These are phyloP conservation scores for Protodeltote pygarga DNA, from an alignment of 2,888 invertebrate genomes.

Conservation along the genomic window DNA sequence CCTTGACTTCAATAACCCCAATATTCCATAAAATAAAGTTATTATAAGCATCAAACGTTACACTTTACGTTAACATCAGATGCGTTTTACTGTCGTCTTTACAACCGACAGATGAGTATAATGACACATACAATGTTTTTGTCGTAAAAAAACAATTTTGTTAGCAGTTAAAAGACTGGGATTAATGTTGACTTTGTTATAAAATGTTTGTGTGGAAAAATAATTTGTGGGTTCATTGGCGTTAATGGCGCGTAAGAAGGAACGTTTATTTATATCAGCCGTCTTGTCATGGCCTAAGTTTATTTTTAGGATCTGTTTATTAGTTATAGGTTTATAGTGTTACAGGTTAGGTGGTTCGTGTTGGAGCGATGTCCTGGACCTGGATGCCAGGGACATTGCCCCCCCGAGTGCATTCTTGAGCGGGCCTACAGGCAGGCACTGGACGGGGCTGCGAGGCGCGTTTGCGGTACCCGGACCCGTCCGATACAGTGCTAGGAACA, in stretches of 20 bases:
- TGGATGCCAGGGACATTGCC: no score
- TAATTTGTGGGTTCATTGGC: slow-evolving; percentile 26
- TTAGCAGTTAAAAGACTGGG: slow-evolving; percentile 30
- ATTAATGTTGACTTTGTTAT: slow-evolving; percentile 39
- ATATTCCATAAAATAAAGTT: slow-evolving; percentile 2
- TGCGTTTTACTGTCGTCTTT: slow-evolving; percentile 43
- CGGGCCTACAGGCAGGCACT: no score
- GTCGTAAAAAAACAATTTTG: slow-evolving; percentile 44
- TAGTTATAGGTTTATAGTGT: no score
- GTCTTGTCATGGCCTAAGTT: no score
- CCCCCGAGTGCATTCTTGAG: no score
- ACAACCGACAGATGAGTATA: slow-evolving; percentile 27
- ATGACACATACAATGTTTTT: slow-evolving; percentile 44
- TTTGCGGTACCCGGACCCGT: no score
- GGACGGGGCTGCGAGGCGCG: no score
- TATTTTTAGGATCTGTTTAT: no score
- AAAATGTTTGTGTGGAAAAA: slow-evolving; percentile 26
- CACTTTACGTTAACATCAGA: slow-evolving; percentile 33
- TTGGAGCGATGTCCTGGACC: no score
- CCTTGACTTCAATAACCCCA: no score
- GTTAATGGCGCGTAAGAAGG: slow-evolving; percentile 16
- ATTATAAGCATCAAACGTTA: background rate
- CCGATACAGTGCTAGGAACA: no score
- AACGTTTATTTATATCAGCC: slow-evolving; percentile 1
- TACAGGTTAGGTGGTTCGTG: no score